Evolutionary conservation across 1,140 invertebrate species (phyloP), one percentile per base, ranked within the genome.

Genomic region (Tribolium madens): DNA sequence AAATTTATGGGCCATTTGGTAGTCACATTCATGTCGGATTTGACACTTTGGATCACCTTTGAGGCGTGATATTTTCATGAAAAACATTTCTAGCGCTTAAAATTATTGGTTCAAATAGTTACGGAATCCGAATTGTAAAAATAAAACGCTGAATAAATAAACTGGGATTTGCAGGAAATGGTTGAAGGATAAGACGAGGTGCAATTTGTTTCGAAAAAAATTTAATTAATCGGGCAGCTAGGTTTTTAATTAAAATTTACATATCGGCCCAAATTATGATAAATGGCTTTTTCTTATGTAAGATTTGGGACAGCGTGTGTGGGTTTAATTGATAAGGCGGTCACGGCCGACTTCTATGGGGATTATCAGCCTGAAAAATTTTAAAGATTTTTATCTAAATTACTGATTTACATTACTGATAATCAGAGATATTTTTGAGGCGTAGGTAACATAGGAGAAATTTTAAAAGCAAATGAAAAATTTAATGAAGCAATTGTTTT

Each of bases 31-130:
- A 33, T 64, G 57, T 64, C 57, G 31, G 7, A 33, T 18, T 18
- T 64, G 57, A 64, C 57, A 64, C 31, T 64, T 64, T 13, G 12
- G 57, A 64, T 9, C 52, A 57, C 52, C 17, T 57, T 57, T 57
- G 53, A 21, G 53, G 53, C 6, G 12, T n/a, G 53, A 14, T 52
- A 26, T 60, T 60, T 60, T 60, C 53, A 31, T 52, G 50, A 52
- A 52, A 60, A 15, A 60, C 17, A 60, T 21, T 52, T 60, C 53
- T 31, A 60, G 53, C 57, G 26, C 36, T 64, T 64, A 64, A 33
- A 64, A 64, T 33, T n/a, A 64, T 64, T 64, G 57, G 57, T 36
- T 64, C 3, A 64, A 64, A 64, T 64, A n/a, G 57, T 64, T 64
- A 64, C 26, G 57, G 57, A 64, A 64, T 64, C n/a, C 57, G 57